phyloP scores from a whole-genome alignment of 2,797 vertebrate genomes.

The Notolabrus celidotus region DNA sequence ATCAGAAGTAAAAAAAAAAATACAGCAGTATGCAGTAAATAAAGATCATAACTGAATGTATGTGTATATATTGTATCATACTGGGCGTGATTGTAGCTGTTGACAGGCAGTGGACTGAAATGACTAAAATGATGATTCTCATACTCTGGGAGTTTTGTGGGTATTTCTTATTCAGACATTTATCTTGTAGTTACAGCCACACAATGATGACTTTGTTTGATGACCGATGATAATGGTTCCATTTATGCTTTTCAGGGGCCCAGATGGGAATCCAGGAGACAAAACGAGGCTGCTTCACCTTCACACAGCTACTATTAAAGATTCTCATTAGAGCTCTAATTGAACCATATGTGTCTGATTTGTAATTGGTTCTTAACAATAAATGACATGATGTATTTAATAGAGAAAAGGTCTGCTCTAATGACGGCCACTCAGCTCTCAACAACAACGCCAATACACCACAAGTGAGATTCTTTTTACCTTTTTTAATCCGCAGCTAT shows the following conservation, averaged over 20 bases:
- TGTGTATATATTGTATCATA: too few relatives aligned
- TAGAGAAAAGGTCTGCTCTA: not conserved
- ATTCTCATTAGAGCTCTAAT: conserved; percentile 86
- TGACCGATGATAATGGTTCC: conserved; percentile 83
- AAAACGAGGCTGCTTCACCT: conserved; percentile 58
- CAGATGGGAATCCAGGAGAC: conserved; percentile 88
- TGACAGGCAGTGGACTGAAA: too few relatives aligned
- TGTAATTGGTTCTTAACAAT: conserved; percentile 61
- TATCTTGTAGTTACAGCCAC: conserved; percentile 65
- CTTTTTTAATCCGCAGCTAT: too few relatives aligned
- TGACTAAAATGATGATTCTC: too few relatives aligned
- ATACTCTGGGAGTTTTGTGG: too few relatives aligned
- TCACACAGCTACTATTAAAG: conserved; percentile 78
- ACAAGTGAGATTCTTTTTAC: too few relatives aligned
- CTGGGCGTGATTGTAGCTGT: too few relatives aligned
- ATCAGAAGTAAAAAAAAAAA: too few relatives aligned
- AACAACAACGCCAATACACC: conserved; percentile 7
- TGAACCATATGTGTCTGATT: conserved; percentile 83
- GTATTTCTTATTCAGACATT: too few relatives aligned
- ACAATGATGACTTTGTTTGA: conserved; percentile 83
- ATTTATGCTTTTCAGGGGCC: conserved; percentile 88
- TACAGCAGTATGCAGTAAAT: too few relatives aligned
- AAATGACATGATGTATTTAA: conserved; percentile 16
- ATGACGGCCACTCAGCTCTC: not conserved
- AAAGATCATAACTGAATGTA: too few relatives aligned